phyloP scores from a whole-genome alignment of 2,797 vertebrate species.

The Sebastes miniatus region DNA sequence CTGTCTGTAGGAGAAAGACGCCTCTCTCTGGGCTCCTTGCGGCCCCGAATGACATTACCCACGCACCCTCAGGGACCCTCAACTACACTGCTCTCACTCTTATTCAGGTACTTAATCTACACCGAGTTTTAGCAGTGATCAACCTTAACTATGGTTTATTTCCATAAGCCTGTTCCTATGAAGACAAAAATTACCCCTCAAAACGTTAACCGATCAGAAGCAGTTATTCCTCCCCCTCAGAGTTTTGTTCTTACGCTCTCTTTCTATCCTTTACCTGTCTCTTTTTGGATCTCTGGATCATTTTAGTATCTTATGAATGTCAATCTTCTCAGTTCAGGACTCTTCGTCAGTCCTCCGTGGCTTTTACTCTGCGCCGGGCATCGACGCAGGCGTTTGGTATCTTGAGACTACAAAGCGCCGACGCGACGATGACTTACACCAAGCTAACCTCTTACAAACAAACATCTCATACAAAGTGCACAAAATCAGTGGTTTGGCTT shows the following conservation, averaged over 20 bases:
- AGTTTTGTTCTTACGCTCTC: slow-evolving; percentile 9
- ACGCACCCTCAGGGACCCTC: slow-evolving; percentile 97
- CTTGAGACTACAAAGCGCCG: slow-evolving; percentile 21
- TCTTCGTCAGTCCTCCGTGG: slow-evolving; percentile 70
- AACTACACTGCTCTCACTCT: slow-evolving; percentile 91
- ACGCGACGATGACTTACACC: slow-evolving; percentile 16
- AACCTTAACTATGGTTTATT: slow-evolving; percentile 47
- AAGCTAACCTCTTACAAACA: slow-evolving; percentile 33
- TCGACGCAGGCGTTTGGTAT: neutral
- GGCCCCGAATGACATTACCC: slow-evolving; percentile 52
- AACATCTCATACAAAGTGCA: slow-evolving; percentile 37
- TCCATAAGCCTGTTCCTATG: slow-evolving; percentile 25
- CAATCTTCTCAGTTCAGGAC: slow-evolving; percentile 88
- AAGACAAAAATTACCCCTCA: slow-evolving; percentile 25
- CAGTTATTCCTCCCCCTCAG: slow-evolving; percentile 12
- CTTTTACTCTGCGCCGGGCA: slow-evolving; percentile 74
- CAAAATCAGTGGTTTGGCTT: slow-evolving; percentile 29
- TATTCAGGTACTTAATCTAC: slow-evolving; percentile 97
- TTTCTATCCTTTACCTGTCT: slow-evolving; percentile 20
- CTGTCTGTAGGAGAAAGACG: slow-evolving; percentile 23
- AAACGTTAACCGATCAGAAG: slow-evolving; percentile 22
- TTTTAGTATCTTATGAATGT: slow-evolving; percentile 86
- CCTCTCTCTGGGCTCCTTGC: slow-evolving; percentile 27
- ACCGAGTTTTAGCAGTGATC: slow-evolving; percentile 93
- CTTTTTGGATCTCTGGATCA: slow-evolving; percentile 9